Percentiles rank a stretch among this genome's conserved stretches.
phyloP scores from a whole-genome alignment of 2,797 vertebrate genomes.

The Sebastes miniatus region DNA sequence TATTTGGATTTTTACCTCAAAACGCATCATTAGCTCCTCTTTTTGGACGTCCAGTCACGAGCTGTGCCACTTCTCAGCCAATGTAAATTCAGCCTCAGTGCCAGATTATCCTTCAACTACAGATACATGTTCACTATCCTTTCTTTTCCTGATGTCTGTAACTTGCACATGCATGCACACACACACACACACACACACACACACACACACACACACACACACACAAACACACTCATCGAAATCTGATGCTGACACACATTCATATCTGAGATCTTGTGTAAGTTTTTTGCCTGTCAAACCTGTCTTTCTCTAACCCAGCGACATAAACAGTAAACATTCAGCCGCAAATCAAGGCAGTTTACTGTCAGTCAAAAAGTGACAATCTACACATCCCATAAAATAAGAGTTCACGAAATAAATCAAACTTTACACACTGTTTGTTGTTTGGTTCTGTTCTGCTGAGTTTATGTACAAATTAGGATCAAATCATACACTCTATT shows the following conservation, averaged over 20 bases:
- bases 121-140: constrained; percentile 10
- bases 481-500: not conserved
- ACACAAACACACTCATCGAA: too few relatives aligned
- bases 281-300: not conserved
- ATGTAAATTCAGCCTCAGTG: constrained; percentile 32
- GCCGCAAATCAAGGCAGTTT: constrained; percentile 62
- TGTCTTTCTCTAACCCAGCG: not conserved
- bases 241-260: not conserved
- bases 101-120: not conserved
- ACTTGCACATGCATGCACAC: constrained; percentile 38
- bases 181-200: not conserved
- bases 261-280: not conserved
- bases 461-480: constrained; percentile 8
- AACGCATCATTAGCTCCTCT: not conserved
- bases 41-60: not conserved
- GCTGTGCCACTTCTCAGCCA: not conserved
- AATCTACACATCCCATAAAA: constrained; percentile 73
- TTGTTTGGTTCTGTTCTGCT: constrained; percentile 33
- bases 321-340: not conserved
- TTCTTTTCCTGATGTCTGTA: constrained; percentile 38
- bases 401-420: constrained; percentile 72
- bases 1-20: not conserved
- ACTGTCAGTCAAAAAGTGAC: constrained; percentile 60
- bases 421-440: constrained; percentile 59
- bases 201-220: not conserved